These are phyloP conservation scores for Eueremaeus valkanovi DNA, from an alignment of 2,888 invertebrate species.

Conservation along the genomic window DNA sequence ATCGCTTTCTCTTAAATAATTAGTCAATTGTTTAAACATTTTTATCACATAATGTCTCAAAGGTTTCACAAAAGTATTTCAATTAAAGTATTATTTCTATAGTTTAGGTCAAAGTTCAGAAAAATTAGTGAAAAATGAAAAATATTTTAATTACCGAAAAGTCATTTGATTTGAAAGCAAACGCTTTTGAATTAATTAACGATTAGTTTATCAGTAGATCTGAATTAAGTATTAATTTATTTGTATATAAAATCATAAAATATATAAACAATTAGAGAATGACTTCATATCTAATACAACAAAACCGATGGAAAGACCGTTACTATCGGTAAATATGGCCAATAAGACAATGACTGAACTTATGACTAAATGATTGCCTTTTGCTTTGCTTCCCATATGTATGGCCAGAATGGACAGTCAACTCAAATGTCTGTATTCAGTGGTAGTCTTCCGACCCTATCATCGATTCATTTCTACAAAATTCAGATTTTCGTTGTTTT, in stretches of 20 bases:
- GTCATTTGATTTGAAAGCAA: too few relatives aligned
- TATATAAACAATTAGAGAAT: too few relatives aligned
- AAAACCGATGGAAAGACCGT: neutral
- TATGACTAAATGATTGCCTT: too few relatives aligned
- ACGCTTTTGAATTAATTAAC: too few relatives aligned
- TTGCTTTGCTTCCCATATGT: too few relatives aligned
- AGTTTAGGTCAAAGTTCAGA: neutral
- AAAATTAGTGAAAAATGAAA: neutral
- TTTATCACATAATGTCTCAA: neutral
- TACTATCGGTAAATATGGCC: slow-evolving; percentile 1
- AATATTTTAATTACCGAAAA: neutral
- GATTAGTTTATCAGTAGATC: too few relatives aligned
- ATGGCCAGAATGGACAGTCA: neutral
- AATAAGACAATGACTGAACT: neutral
- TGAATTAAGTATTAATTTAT: too few relatives aligned
- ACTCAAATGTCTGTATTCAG: neutral
- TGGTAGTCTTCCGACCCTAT: neutral
- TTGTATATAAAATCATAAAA: too few relatives aligned
- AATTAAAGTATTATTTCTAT: neutral
- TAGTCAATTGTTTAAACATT: neutral
- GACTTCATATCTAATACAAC: neutral
- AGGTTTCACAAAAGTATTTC: neutral
- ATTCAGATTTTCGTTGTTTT: slow-evolving; percentile 31
- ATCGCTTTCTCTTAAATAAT: neutral
- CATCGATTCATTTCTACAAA: slow-evolving; percentile 39